Evolutionary conservation across 1,140 invertebrate species (phyloP), one percentile per base, ranked within the genome.

Genomic region (Leptoteleia sp.): DNA sequence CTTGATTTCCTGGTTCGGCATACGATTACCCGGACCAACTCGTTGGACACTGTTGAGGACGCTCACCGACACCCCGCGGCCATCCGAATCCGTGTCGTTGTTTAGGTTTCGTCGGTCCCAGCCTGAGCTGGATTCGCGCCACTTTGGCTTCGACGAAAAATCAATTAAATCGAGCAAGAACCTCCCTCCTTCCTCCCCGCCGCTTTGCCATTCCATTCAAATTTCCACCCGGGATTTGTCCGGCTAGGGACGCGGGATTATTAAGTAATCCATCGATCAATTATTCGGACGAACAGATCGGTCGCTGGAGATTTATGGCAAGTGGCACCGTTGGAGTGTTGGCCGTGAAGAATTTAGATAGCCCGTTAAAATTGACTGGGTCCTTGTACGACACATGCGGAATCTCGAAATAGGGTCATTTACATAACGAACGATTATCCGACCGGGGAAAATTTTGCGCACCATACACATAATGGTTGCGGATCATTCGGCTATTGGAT

Each of bases 371-470:
- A 52, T 50, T 31, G 43, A 42, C 35, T 22, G 11, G 43, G 8
- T 59, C 38, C 67, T 71, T 71, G 35, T 38, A 55, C 43, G 47
- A 43, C 38, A 47, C 33, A 72, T 52, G 12, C 12, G 27, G 29
- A 25, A 64, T 55, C 25, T 5, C 11, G 15, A 55, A 55, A 64
- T 62, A 38, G 35, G 22, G 31, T 72, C 55, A 61, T 71, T 71
- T 70, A 50, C 65, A 71, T 71, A 62, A 57, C 38, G 57, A 54
- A 48, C 48, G 31, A 59, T 62, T 55, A 55, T 22, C 31, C 37
- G 31, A 7, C 15, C 3, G 15, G 8, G 19, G 42, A 50, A 71
- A 71, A 52, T 59, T 71, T 50, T 62, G 33, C 47, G 43, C 17
- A 50, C 45, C 47, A 37, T 42, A 61, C 17, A 22, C 17, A 54